These are phyloP conservation scores for Leucophenga varia DNA, from an alignment of 1,140 invertebrate genomes.

Conservation along the genomic window DNA sequence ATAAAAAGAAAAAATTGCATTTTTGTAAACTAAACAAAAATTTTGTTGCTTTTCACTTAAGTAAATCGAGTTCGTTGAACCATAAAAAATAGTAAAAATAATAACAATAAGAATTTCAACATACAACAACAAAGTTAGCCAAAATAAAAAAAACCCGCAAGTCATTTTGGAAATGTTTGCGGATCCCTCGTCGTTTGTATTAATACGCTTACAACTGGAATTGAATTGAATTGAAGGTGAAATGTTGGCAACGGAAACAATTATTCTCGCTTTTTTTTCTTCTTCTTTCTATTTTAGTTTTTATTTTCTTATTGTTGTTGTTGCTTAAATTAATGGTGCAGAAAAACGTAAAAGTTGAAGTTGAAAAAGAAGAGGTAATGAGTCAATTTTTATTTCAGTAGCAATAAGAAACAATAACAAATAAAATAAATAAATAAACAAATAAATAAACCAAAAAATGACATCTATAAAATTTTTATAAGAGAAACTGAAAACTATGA, in stretches of 20 bases:
- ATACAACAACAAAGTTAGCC: conserved; percentile 16
- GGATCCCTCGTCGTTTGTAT: too few relatives aligned
- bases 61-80: conserved; percentile 23
- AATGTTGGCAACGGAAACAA: conserved; percentile 45
- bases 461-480: background rate
- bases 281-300: too few relatives aligned
- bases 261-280: too few relatives aligned
- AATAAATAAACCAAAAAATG: background rate
- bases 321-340: too few relatives aligned
- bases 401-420: too few relatives aligned
- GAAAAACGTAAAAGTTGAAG: background rate
- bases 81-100: conserved; percentile 8
- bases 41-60: background rate
- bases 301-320: conserved; percentile 7
- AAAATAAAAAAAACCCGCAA: background rate
- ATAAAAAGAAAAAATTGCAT: conserved; percentile 10
- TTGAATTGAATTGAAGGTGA: conserved; percentile 32
- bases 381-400: too few relatives aligned
- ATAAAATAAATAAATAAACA: background rate
- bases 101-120: conserved; percentile 40
- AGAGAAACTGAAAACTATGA: background rate
- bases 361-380: background rate
- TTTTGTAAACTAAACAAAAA: too few relatives aligned
- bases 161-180: background rate
- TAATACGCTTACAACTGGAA: too few relatives aligned